phyloP scores from a whole-genome alignment of 2,797 vertebrate genomes.

The Pipistrellus pipistrellus region DNA sequence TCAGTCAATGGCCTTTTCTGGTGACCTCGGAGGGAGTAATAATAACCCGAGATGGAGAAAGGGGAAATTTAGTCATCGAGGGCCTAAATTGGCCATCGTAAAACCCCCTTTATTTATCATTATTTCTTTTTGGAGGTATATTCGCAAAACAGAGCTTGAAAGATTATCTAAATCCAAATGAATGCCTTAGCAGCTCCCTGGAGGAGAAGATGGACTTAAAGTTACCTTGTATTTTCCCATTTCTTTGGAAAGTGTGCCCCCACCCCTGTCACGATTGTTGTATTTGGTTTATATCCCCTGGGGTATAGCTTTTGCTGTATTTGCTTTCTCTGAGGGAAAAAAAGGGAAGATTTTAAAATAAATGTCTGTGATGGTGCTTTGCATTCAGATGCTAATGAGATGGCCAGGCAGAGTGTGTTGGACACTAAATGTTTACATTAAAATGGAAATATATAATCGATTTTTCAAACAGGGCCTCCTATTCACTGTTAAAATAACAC shows the following conservation, averaged over 20 bases:
- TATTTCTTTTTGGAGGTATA: constrained; percentile 19
- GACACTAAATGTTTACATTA: constrained; percentile 77
- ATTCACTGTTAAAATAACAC: constrained; percentile 66
- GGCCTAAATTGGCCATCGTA: background rate
- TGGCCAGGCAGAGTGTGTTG: constrained; percentile 19
- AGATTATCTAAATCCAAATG: constrained; percentile 35
- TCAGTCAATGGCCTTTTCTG: background rate
- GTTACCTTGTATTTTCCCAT: background rate
- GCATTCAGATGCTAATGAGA: constrained; percentile 74
- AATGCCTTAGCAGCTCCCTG: background rate
- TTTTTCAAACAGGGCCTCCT: constrained; percentile 69
- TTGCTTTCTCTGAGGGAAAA: constrained; percentile 62
- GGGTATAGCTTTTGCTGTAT: constrained; percentile 46
- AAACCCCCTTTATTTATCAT: constrained; percentile 15
- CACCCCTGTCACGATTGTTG: background rate
- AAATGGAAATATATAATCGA: constrained; percentile 80
- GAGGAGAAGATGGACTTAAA: constrained; percentile 11
- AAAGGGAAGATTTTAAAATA: constrained; percentile 64
- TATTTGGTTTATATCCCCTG: background rate
- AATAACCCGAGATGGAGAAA: background rate
- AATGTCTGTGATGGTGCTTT: constrained; percentile 50
- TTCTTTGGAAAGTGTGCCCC: background rate
- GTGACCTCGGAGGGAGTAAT: background rate
- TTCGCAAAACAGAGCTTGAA: constrained; percentile 53
- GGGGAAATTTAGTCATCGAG: constrained; percentile 8